Evolutionary conservation across 2,888 invertebrate species (phyloP), one percentile per base, ranked within the genome.

Genomic region (Argynnis bischoffii): DNA sequence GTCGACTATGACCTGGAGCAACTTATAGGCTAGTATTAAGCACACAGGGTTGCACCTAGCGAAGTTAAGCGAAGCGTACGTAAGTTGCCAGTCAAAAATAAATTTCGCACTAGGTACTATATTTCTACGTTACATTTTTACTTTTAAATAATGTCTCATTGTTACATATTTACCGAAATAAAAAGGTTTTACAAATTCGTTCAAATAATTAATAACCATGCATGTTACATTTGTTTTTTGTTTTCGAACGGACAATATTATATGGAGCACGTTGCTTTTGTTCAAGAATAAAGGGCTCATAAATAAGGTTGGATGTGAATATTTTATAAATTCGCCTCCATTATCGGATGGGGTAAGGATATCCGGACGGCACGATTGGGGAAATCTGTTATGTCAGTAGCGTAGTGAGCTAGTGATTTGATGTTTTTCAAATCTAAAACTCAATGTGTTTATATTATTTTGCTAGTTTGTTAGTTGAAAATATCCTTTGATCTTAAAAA

Each of bases 251-350:
- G 66, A 63, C 48, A 64, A 46, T 47, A 41, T 41, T 41, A 55
- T 69, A 60, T 59, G 48, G 60, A 66, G 63, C 65, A 51, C 60
- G 60, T 79, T 80, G 82, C 81, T 83, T 82, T 83, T 83, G 83
- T 86, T 81, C 78, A 78, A 76, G 78, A 81, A 79, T 78, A 79
- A 81, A 76, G 79, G 77, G 75, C 85, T 85, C 86, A 86, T 87
- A 87, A 88, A 87, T 87, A 88, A 87, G 84, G 82, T 85, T 82
- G 84, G 80, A 80, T 76, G 76, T 88, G 88, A 88, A 89, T 89
- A 88, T 88, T 89, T 88, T 84, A 88, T 88, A 82, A 81, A 84
- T 81, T 79, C 80, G 80, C 77, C 79, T 79, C 86, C 87, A 84
- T 87, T 88, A 88, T 88, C 82, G 85, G 81, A 82, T 86, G 78